Evolutionary conservation across 2,113 vertebrate genomes (phyloP).

Genomic region (Oryzias melastigma): DNA sequence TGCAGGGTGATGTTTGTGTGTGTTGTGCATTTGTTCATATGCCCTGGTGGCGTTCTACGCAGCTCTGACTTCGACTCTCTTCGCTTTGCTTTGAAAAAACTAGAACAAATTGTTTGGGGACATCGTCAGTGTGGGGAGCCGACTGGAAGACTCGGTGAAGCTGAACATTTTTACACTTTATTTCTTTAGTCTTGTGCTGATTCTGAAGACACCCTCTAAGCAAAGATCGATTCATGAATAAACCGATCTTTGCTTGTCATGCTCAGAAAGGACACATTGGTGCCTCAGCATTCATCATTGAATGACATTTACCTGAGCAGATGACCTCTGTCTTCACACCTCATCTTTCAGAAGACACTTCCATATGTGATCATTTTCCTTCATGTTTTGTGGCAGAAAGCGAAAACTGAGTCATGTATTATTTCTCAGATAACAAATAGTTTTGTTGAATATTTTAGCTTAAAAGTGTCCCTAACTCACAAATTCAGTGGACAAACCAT

Average conservation of each 20-base stretch:
- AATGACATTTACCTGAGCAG: conserved; percentile 65
- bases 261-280: conserved; percentile 58
- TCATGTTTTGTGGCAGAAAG: no score
- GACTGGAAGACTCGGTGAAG: conserved; percentile 7
- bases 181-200: conserved; percentile 23
- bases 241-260: conserved; percentile 55
- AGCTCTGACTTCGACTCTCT: conserved; percentile 7
- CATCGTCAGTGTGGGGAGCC: not conserved
- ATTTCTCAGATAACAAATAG: no score
- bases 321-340: conserved; percentile 24
- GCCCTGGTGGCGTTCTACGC: conserved; percentile 17
- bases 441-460: no score
- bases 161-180: not conserved
- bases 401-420: no score
- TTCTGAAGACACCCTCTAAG: conserved; percentile 8
- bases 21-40: conserved; percentile 29
- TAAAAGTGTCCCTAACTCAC: no score
- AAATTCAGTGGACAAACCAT: no score
- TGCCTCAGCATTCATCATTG: conserved; percentile 34
- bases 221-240: conserved; percentile 43
- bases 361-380: no score
- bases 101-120: conserved; percentile 19
- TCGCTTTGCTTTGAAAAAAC: conserved; percentile 9
- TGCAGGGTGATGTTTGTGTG: conserved; percentile 22
- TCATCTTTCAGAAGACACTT: not conserved